Evolutionary conservation across 2,888 invertebrate genomes (phyloP).

Genomic region (Trissoscelio sp.): DNA sequence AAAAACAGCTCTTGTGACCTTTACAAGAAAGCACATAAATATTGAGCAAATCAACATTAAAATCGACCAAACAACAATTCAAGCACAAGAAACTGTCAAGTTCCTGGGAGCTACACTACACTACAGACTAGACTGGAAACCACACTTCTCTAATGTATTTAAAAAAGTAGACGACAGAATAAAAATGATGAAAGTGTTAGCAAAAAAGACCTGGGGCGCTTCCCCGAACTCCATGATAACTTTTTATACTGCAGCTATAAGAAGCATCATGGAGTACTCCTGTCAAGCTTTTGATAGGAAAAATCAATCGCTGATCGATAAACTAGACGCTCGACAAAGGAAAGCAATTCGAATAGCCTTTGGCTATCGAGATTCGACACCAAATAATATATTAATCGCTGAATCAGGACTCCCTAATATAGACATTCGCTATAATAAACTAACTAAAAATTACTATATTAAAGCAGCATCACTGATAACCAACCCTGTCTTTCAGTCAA

Average conservation of each 20-base stretch:
- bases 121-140: neutral
- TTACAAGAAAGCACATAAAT: conserved; percentile 5
- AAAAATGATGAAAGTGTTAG: neutral
- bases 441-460: conserved; percentile 27
- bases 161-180: neutral
- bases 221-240: neutral
- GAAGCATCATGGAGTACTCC: conserved; percentile 10
- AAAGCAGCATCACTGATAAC: conserved; percentile 14
- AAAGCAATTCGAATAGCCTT: conserved; percentile 27
- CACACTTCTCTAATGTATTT: neutral
- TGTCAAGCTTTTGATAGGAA: conserved; percentile 13
- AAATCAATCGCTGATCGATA: neutral
- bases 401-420: conserved; percentile 19
- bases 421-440: neutral
- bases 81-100: neutral
- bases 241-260: neutral
- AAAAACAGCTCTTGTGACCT: neutral
- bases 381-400: neutral
- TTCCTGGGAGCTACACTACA: neutral
- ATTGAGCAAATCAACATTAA: neutral
- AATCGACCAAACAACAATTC: neutral
- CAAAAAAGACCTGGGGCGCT: neutral
- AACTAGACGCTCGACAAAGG: conserved; percentile 18
- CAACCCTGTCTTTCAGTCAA: conserved; percentile 16
- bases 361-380: conserved; percentile 31